These are phyloP conservation scores for Elanoides forficatus DNA, from an alignment of 2,113 vertebrate genomes.

Conservation along the genomic window DNA sequence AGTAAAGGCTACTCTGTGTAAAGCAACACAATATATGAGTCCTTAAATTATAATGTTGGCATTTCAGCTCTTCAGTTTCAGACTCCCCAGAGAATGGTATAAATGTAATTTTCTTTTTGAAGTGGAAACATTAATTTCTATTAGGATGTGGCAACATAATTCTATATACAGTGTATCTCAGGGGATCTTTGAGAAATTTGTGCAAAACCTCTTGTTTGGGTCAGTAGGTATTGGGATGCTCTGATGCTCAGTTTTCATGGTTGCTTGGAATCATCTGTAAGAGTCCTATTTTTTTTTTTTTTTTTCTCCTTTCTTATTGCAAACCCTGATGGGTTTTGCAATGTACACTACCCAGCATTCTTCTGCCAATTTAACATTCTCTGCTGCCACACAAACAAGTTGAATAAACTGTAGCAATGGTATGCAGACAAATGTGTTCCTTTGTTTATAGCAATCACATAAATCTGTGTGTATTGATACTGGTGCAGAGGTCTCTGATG, in stretches of 20 bases:
- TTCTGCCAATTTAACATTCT: neutral
- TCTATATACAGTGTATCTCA: neutral
- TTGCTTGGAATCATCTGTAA: neutral
- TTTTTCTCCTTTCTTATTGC: neutral
- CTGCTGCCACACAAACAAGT: neutral
- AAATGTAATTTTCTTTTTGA: neutral
- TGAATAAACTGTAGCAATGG: constrained; percentile 16
- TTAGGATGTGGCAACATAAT: neutral
- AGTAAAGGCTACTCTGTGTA: neutral
- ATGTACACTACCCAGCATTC: neutral
- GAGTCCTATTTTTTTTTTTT: neutral
- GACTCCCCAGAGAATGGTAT: neutral
- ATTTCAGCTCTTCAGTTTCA: neutral
- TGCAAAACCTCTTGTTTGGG: neutral
- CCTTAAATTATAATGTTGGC: neutral
- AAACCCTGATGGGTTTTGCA: neutral
- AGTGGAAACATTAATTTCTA: neutral
- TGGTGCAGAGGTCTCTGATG: neutral
- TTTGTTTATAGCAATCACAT: neutral
- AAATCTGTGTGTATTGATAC: constrained; percentile 31
- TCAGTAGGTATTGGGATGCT: neutral
- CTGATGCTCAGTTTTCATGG: neutral
- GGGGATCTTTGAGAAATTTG: neutral
- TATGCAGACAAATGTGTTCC: constrained; percentile 17
- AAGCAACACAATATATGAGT: neutral